These are phyloP conservation scores for Malurus leucopterus DNA, from an alignment of 2,797 vertebrate species.

Conservation along the genomic window DNA sequence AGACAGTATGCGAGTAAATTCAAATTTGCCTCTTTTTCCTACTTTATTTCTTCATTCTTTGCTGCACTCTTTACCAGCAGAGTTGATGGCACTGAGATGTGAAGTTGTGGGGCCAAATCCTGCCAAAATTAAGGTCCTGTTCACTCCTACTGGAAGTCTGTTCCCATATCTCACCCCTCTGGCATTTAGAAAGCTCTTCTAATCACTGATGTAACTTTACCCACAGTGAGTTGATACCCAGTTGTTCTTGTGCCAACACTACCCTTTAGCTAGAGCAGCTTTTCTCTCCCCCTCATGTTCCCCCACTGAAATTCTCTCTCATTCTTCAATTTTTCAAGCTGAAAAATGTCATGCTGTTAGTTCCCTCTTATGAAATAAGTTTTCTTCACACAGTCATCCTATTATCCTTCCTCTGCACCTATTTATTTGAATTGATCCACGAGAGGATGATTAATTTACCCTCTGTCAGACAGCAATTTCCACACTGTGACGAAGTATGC, in stretches of 20 bases:
- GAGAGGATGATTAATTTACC: constrained; percentile 14
- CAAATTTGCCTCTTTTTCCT: background rate
- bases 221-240: background rate
- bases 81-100: background rate
- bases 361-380: background rate
- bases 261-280: constrained; percentile 1
- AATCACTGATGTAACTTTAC: background rate
- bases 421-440: constrained; percentile 12
- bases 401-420: constrained; percentile 32
- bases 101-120: background rate
- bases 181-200: background rate
- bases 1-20: background rate
- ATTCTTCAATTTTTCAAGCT: background rate
- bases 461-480: background rate
- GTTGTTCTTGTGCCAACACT: background rate
- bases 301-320: background rate
- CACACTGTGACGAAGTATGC: background rate
- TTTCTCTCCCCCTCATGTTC: background rate
- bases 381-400: constrained; percentile 8
- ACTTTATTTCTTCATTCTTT: background rate
- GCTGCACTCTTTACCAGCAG: background rate
- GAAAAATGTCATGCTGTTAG: background rate
- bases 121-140: background rate
- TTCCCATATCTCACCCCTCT: background rate
- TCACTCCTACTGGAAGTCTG: background rate